Evolutionary conservation across 2,113 vertebrate species (phyloP).

Genomic region (Macheiramphus alcinus): DNA sequence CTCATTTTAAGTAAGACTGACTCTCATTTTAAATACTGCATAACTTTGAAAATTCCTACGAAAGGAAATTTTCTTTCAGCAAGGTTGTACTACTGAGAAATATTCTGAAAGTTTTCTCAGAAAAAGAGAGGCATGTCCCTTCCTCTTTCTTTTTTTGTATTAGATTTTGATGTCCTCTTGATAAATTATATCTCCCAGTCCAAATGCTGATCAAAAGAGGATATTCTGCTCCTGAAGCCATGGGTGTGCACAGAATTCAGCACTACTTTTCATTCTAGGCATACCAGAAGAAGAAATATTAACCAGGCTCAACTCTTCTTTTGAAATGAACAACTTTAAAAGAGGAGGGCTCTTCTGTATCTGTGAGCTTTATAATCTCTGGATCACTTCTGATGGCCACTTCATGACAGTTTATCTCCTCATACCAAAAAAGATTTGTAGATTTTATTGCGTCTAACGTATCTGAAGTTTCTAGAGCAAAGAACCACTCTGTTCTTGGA

Average conservation of each 20-base stretch:
- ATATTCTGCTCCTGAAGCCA: background rate
- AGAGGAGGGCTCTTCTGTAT: background rate
- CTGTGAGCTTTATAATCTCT: background rate
- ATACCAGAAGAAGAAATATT: background rate
- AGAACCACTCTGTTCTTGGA: background rate
- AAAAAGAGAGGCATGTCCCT: background rate
- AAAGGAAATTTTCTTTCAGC: conserved; percentile 6
- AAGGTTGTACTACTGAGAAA: background rate
- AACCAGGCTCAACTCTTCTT: background rate
- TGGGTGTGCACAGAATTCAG: background rate
- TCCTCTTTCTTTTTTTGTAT: background rate
- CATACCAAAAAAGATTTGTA: background rate
- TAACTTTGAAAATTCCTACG: background rate
- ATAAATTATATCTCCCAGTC: background rate
- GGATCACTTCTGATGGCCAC: background rate
- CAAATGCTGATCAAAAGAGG: conserved; percentile 16
- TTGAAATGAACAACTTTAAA: background rate
- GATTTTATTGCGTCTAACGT: background rate
- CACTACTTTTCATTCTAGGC: background rate
- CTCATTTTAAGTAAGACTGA: background rate
- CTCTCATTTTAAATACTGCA: background rate
- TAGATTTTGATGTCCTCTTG: background rate
- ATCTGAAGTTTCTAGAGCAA: background rate
- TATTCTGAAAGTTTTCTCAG: background rate
- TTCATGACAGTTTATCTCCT: background rate